A percentile compares a stretch with the other conserved stretches of the same genome.
These are phyloP conservation scores for Sebastes schlegelii DNA, from an alignment of 2,113 vertebrate species.

Conservation along the genomic window DNA sequence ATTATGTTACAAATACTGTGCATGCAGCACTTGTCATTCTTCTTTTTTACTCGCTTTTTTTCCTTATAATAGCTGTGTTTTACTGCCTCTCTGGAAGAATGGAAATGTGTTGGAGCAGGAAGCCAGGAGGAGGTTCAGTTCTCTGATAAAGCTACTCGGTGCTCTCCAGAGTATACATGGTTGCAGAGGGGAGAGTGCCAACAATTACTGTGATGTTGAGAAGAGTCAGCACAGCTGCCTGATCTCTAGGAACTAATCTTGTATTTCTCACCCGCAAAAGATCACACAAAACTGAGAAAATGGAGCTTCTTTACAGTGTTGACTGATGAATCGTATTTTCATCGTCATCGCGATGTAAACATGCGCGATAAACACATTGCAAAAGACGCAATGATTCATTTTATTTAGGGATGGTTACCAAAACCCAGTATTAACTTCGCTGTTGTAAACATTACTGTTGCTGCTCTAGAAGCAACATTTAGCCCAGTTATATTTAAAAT, in stretches of 20 bases:
- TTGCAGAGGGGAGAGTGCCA: constrained; percentile 64
- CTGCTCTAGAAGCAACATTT: no score
- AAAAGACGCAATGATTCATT: no score
- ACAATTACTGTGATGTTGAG: constrained; percentile 72
- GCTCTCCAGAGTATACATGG: constrained; percentile 72
- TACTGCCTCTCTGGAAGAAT: constrained; percentile 54
- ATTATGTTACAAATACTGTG: constrained; percentile 58
- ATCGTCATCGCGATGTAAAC: no score
- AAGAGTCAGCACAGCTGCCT: constrained; percentile 64
- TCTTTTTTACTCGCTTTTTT: constrained; percentile 21
- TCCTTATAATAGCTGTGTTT: constrained; percentile 56
- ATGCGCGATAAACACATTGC: no score
- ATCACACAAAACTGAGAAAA: constrained; percentile 19
- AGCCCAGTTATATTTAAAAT: no score
- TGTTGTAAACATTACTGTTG: no score
- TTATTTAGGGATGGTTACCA: no score
- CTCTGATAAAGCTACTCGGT: constrained; percentile 73
- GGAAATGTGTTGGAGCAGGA: constrained; percentile 65
- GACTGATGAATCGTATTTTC: no score
- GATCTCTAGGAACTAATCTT: constrained; percentile 58
- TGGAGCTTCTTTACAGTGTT: not conserved
- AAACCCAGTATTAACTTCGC: no score
- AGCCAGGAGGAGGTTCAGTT: constrained; percentile 71
- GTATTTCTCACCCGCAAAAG: constrained; percentile 36
- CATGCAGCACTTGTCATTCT: constrained; percentile 37